A percentile compares a stretch with the other conserved stretches of the same genome.
These are phyloP conservation scores for Chymomyza costata DNA, from an alignment of 1,140 invertebrate genomes.

Conservation along the genomic window DNA sequence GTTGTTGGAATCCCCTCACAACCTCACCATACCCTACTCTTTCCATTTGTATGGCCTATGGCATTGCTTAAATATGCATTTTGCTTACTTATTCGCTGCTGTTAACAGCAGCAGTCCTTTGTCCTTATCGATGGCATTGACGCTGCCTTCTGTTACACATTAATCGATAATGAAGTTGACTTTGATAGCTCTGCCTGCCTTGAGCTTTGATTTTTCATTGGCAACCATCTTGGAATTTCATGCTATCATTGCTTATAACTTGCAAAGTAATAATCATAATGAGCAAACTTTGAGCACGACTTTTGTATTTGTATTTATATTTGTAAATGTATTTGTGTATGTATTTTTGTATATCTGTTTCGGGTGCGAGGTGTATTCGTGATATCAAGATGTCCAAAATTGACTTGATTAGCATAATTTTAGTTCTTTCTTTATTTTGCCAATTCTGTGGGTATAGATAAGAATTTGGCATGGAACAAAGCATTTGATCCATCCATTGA, in stretches of 20 bases:
- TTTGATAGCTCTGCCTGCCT: constrained; percentile 19
- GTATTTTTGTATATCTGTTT: no score
- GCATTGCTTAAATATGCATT: constrained; percentile 67
- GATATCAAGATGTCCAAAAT: constrained; percentile 6
- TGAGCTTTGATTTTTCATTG: constrained; percentile 7
- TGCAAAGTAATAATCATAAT: constrained; percentile 52
- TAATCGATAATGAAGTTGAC: constrained; percentile 61
- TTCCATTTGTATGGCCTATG: no score
- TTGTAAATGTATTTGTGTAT: no score
- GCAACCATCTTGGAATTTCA: constrained; percentile 6
- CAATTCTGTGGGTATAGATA: not conserved
- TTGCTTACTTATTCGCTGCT: constrained; percentile 30
- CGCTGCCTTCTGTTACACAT: constrained; percentile 4
- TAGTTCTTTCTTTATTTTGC: constrained; percentile 12
- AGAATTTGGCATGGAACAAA: no score
- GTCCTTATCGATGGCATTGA: no score
- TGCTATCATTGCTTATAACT: not conserved
- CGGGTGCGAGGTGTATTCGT: constrained; percentile 1
- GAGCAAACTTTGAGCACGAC: constrained; percentile 3
- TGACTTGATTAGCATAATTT: constrained; percentile 51
- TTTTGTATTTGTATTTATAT: not conserved
- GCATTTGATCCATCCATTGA: no score
- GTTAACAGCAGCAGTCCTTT: constrained; percentile 31
- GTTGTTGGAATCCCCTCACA: no score
- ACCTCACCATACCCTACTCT: no score